Conservation (phyloP, 2,797 vertebrate genomes). For the Esox masquinongy region DNA sequence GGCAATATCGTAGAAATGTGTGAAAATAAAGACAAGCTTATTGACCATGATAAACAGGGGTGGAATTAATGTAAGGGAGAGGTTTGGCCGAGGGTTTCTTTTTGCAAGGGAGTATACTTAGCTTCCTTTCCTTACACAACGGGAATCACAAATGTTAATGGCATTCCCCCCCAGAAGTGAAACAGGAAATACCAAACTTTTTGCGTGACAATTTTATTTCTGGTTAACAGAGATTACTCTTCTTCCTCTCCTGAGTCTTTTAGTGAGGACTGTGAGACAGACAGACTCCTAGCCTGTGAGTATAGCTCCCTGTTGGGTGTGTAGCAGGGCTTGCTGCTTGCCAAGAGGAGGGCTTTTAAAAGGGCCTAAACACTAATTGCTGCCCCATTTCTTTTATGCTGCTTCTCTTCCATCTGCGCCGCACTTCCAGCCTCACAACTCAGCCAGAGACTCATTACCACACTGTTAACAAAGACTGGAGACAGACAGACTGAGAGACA, state of each 20-base stretch:
- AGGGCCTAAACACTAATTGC: slow-evolving; percentile 82
- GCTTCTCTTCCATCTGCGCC: slow-evolving; percentile 80
- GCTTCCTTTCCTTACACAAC: too few relatives aligned
- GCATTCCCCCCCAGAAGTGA: too few relatives aligned
- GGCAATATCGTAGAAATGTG: too few relatives aligned
- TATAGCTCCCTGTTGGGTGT: slow-evolving; percentile 77
- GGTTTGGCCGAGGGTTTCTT: too few relatives aligned
- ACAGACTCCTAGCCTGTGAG: slow-evolving; percentile 75
- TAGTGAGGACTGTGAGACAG: slow-evolving; percentile 71
- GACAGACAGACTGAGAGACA: not conserved
- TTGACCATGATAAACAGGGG: too few relatives aligned
- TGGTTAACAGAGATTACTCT: not conserved
- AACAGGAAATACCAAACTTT: too few relatives aligned
- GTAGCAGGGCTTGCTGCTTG: slow-evolving; percentile 70
- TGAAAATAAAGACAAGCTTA: too few relatives aligned
- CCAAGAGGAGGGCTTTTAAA: slow-evolving; percentile 80
- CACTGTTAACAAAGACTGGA: slow-evolving; percentile 78
- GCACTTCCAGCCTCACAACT: slow-evolving; percentile 75
- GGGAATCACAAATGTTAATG: too few relatives aligned
- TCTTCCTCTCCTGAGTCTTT: slow-evolving; percentile 51
- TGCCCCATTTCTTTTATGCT: slow-evolving; percentile 83
- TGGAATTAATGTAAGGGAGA: too few relatives aligned
- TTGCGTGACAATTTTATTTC: too few relatives aligned
- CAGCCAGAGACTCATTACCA: slow-evolving; percentile 80
- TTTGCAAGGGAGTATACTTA: too few relatives aligned